A percentile compares a stretch with the other conserved stretches of the same genome.
Evolutionary conservation across 2,797 vertebrate genomes (phyloP).

Genomic region (Sardinella longiceps): DNA sequence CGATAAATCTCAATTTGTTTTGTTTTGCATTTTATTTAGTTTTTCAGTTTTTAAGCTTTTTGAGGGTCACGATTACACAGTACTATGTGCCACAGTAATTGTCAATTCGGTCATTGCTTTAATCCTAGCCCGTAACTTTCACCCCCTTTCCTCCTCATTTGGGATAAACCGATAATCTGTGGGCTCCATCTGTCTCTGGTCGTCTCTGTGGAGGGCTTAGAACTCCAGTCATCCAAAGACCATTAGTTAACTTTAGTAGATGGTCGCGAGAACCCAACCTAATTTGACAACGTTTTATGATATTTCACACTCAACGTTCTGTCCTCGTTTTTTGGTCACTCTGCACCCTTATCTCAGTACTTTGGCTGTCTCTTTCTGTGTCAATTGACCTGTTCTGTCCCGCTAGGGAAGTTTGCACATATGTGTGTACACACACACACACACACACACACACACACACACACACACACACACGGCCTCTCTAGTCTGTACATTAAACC

Average conservation of each 20-base stretch:
- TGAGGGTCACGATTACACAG: not conserved
- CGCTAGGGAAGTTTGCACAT: not conserved
- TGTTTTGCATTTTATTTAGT: no score
- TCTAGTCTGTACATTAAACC: conserved; percentile 16
- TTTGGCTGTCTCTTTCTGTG: not conserved
- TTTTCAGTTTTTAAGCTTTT: not conserved
- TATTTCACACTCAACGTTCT: not conserved
- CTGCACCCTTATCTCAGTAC: not conserved
- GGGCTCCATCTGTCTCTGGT: conserved; percentile 48
- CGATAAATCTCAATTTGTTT: no score
- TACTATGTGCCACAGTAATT: conserved; percentile 14
- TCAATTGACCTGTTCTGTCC: conserved; percentile 9
- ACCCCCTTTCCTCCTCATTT: conserved; percentile 49
- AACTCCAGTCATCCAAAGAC: conserved; percentile 24
- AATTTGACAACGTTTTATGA: not conserved
- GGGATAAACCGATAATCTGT: conserved; percentile 54
- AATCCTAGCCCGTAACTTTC: conserved; percentile 47
- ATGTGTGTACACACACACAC: not conserved
- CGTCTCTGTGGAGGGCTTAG: conserved; percentile 51
- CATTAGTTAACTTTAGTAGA: not conserved
- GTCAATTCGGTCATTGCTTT: conserved; percentile 46
- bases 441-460: conserved; percentile 2
- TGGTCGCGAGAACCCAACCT: not conserved
- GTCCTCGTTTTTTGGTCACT: not conserved
- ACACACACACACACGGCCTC: not conserved